A percentile compares a stretch with the other conserved stretches of the same genome.
These are phyloP conservation scores for Aleiodes sp. DNA, from an alignment of 1,140 invertebrate species.

Conservation along the genomic window DNA sequence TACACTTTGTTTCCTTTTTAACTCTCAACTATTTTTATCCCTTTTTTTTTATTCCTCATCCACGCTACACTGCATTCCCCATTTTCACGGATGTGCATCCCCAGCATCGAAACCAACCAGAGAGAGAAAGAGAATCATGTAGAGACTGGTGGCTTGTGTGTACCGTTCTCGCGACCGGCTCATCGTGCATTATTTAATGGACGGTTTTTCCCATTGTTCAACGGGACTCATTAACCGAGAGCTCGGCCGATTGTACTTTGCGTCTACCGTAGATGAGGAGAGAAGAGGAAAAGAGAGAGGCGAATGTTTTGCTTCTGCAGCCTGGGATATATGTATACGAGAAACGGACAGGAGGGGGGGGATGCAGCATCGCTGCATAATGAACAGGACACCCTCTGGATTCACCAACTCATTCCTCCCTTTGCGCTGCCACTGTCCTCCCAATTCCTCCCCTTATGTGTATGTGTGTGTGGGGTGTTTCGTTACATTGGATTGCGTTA, in stretches of 20 bases:
- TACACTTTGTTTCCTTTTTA: no score
- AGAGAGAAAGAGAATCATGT: no score
- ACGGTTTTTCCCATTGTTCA: conserved; percentile 61
- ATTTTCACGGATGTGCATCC: conserved; percentile 24
- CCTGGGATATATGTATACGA: no score
- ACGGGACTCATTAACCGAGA: conserved; percentile 59
- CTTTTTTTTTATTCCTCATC: background rate
- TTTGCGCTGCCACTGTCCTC: conserved; percentile 31
- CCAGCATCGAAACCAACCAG: no score
- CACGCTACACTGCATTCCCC: conserved; percentile 16
- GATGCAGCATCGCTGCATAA: conserved; percentile 56
- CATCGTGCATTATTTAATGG: conserved; percentile 63
- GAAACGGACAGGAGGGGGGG: conserved; percentile 28
- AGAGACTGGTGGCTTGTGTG: background rate
- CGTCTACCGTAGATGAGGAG: conserved; percentile 20
- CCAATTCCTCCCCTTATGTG: conserved; percentile 41
- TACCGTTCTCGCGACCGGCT: conserved; percentile 32
- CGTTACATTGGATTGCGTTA: conserved; percentile 59
- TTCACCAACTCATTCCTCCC: conserved; percentile 33
- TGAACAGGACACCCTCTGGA: conserved; percentile 55
- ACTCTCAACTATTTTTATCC: no score
- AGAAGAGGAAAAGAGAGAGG: conserved; percentile 29
- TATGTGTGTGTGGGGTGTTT: conserved; percentile 55
- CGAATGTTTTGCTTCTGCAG: conserved; percentile 26
- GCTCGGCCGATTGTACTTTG: conserved; percentile 57